Evolutionary conservation across 2,888 invertebrate species (phyloP).

Genomic region (Drosophila meridionalis): DNA sequence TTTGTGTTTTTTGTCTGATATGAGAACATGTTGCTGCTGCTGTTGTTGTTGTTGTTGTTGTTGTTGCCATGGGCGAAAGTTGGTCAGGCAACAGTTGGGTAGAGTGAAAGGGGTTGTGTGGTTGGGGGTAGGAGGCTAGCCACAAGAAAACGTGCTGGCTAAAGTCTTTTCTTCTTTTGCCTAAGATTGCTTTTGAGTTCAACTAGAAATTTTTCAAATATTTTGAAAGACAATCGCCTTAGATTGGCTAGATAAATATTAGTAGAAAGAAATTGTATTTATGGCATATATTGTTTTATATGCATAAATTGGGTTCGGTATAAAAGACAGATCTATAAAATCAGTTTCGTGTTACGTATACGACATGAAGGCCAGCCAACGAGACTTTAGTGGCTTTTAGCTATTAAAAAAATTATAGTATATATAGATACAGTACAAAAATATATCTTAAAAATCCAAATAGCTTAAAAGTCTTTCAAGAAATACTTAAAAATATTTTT

Average conservation of each 20-base stretch:
- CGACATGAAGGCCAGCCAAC: neutral
- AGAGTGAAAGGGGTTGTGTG: conserved; percentile 7
- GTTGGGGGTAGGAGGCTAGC: conserved; percentile 1
- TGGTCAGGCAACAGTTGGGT: conserved; percentile 31
- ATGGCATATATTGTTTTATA: neutral
- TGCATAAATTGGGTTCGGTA: too few relatives aligned
- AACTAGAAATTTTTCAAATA: conserved; percentile 13
- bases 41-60: conserved; percentile 13
- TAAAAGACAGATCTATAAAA: too few relatives aligned
- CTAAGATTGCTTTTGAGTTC: conserved; percentile 1
- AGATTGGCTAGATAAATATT: neutral
- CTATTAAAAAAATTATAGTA: neutral
- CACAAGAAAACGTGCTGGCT: conserved; percentile 10
- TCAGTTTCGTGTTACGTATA: neutral
- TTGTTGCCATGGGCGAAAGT: conserved; percentile 66
- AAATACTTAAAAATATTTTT: too few relatives aligned
- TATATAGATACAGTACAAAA: neutral
- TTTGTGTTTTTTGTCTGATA: conserved; percentile 48
- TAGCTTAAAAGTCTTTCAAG: too few relatives aligned
- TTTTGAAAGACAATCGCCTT: neutral
- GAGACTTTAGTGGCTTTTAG: neutral
- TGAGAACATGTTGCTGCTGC: conserved; percentile 29
- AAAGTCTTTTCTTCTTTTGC: conserved; percentile 11
- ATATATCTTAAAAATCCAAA: neutral
- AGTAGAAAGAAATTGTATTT: neutral